Conservation (phyloP, 2,113 vertebrate genomes). For the Stegostoma tigrinum region DNA sequence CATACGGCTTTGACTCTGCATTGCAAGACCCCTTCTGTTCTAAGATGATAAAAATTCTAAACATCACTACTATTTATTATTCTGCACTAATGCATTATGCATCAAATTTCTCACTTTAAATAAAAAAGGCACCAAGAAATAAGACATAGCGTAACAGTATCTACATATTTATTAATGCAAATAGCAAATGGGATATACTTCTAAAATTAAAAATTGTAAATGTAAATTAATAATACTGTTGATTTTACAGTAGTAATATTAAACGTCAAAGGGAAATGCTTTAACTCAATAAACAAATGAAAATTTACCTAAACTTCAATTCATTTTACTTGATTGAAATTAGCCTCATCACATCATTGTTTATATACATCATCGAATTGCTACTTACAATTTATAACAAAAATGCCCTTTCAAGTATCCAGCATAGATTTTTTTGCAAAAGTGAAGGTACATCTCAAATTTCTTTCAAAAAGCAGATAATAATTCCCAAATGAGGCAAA, state of each 20-base stretch:
- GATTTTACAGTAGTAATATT: not conserved
- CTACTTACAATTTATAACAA: not conserved
- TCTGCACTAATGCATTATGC: not conserved
- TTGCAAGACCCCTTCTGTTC: slow-evolving; percentile 17
- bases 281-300: not conserved
- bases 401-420: not conserved
- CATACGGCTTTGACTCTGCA: not conserved
- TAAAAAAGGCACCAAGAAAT: not conserved
- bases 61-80: slow-evolving; percentile 17
- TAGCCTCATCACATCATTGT: not conserved
- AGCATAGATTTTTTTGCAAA: not conserved
- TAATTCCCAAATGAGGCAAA: not conserved
- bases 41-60: not conserved
- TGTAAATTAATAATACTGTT: not conserved
- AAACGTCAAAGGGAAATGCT: not conserved
- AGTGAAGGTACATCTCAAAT: not conserved
- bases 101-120: not conserved
- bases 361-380: not conserved
- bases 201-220: not conserved
- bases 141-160: not conserved
- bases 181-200: not conserved
- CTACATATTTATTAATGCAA: not conserved
- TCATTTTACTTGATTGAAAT: not conserved
- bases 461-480: not conserved
- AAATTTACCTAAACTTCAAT: not conserved